Base-by-base conservation (phyloP, 2,888 invertebrate species). In the Priocnemis perturbator region DNA sequence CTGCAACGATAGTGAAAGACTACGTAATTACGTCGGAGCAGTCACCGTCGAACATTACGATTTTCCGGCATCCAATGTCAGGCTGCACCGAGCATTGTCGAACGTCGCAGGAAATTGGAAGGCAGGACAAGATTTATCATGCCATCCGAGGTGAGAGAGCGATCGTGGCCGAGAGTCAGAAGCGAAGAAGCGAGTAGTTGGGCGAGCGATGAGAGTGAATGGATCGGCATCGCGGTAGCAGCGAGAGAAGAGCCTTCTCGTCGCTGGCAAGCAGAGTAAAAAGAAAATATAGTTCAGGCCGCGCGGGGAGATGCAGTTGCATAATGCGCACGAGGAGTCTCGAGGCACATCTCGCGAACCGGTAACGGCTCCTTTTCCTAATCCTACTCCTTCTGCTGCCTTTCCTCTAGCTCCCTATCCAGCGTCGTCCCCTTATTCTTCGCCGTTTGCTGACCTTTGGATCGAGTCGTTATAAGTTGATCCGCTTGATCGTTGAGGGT, bases 201-300 rank as follows among this genome's bases (percentile, higher is more conserved):
- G 37, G 37, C 48, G 48, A 23, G 53, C 17, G 15, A 64, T 17
- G 58, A 62, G 65, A 79, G 78, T 79, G 78, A 78, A 79, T 73
- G 79, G 78, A 70, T 45, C 77, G 69, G 78, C 79, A 77, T 79
- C 79, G 20, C 78, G 19, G 44, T 19, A 67, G 63, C 57, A 62
- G 56, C 69, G 37, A 37, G 37, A 37, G 37, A 37, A 37, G 37
- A 37, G 37, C 37, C 37, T 37, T 37, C 37, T 37, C 37, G 37
- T 37, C 37, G 37, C 37, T 37, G 64, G 50, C 58, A 56, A 55
- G 56, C 53, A 50, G 59, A 57, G 69, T 37, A 45, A 67, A 71
- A 78, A 70, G 77, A 74, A 78, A 79, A 78, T 78, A 79, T 79
- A 74, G 79, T 79, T 77, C 78, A 74, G 65, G 15, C 60, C 37